Base-by-base conservation (phyloP, 1,140 invertebrate genomes). In the Eriosoma lanigerum region DNA sequence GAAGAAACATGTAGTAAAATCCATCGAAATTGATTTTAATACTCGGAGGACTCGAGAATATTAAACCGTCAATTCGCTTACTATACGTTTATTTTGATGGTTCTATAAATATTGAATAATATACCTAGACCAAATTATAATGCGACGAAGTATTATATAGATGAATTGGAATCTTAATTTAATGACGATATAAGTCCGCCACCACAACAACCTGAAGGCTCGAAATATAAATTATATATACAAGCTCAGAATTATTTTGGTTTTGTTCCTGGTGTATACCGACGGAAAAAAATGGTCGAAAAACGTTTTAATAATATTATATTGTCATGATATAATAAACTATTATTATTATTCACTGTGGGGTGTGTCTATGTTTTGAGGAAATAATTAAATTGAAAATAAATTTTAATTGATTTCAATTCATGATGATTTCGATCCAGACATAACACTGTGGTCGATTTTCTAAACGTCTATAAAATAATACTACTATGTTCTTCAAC, bases 51-150 rank as follows among this genome's bases (percentile, higher is more conserved):
- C 21, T 13, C 15, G 48, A 12, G 44, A 24, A 70, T 48, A 70
- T 70, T 70, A 70, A 70, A 70, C 21, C 44, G 52, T 48, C 66
- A 48, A 70, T 70, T 26, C 66, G 66, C n/a, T 26, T 48, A 48
- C 21, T 17, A 44, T 38, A 24, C 38, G 21, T 48, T 24, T 17
- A 9, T 1, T 24, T n/a, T n/a, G n/a, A n/a, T n/a, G n/a, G n/a
- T n/a, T n/a, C n/a, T n/a, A n/a, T n/a, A n/a, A n/a, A n/a, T 15
- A 26, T 29, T 44, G 44, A 38, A 70, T 48, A 48, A 70, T 48
- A 26, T 12, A 48, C 32, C 2, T n/a, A 1, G 24, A 68, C 44
- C 64, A 26, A 70, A 70, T 70, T 70, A 70, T 26, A 70, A 48
- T 48, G 26, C 0, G 1, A 44, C 48, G 21, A 26, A 2, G 24